Evolutionary conservation across 2,797 vertebrate genomes (phyloP), one percentile per base, ranked within the genome.

Genomic region (Semotilus atromaculatus): DNA sequence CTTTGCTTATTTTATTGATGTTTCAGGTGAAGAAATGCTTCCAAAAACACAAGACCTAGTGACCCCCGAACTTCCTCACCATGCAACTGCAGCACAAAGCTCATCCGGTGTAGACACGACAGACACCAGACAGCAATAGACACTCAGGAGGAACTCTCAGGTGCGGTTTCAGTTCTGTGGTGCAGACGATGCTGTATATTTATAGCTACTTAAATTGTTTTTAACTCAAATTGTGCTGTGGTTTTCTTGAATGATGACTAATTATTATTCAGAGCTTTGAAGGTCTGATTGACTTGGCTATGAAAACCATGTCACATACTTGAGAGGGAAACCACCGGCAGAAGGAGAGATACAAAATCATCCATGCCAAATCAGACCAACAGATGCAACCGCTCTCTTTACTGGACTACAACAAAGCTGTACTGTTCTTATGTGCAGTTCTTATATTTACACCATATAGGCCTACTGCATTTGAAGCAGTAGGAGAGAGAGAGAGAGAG

Each of bases 1-100:
- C 80, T 85, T 88, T 81, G 66, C 86, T 85, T 83, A 48, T 21
- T 66, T 79, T 85, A 74, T 82, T 80, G 75, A 75, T 76, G 83
- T 81, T 85, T 82, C 55, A 80, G 79, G 58, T 85, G 79, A 58
- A 70, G 36, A 81, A 75, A n/a, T n/a, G n/a, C n/a, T n/a, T n/a
- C n/a, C n/a, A n/a, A n/a, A n/a, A 76, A 70, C 76, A 82, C 7
- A 11, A 77, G 60, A 83, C 58, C 79, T 64, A 74, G 18, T 83
- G 82, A 87, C 79, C 76, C 38, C 19, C 19, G 26, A 84, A 84
- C 51, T 84, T 78, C 74, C 66, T 78, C 48, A 23, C n/a, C 2
- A 1, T 67, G 34, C 43, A 83, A 77, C 82, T 58, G 60, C 45
- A 82, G 29, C 58, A 64, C 72, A 72, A 82, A 86, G 81, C 81